Evolutionary conservation across 2,797 vertebrate species (phyloP).

Genomic region (Astyanax mexicanus): DNA sequence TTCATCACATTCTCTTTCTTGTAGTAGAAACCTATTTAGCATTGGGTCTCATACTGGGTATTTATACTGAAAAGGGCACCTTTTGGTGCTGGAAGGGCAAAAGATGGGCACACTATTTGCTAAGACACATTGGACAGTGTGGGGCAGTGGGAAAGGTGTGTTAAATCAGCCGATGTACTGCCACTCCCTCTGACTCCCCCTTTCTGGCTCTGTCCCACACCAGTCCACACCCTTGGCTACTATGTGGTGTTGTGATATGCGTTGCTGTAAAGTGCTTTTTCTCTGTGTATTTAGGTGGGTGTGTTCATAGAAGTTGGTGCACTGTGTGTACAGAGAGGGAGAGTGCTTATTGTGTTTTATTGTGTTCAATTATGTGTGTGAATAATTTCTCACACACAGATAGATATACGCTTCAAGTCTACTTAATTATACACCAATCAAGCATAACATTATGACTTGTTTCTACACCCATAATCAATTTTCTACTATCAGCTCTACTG

Average conservation of each 20-base stretch:
- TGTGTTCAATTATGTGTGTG: too few relatives aligned
- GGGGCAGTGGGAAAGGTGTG: background rate
- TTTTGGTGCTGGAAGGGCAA: too few relatives aligned
- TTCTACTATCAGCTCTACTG: too few relatives aligned
- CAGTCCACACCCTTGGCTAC: background rate
- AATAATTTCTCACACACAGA: background rate
- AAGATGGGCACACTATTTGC: too few relatives aligned
- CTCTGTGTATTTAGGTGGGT: slow-evolving; percentile 16
- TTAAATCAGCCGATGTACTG: background rate
- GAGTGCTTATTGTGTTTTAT: background rate
- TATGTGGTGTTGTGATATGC: background rate
- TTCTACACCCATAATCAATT: too few relatives aligned
- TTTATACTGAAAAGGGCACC: too few relatives aligned
- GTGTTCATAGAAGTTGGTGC: background rate
- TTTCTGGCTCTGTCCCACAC: background rate
- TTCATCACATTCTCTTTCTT: too few relatives aligned
- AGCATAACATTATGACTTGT: too few relatives aligned
- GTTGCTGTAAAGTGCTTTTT: background rate
- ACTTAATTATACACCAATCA: too few relatives aligned
- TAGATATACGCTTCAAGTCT: too few relatives aligned
- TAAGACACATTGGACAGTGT: background rate
- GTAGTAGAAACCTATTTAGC: too few relatives aligned
- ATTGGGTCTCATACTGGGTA: too few relatives aligned
- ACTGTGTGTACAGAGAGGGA: background rate
- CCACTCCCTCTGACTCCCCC: background rate